Conservation (phyloP, 2,797 vertebrate species). For the Decapterus maruadsi region DNA sequence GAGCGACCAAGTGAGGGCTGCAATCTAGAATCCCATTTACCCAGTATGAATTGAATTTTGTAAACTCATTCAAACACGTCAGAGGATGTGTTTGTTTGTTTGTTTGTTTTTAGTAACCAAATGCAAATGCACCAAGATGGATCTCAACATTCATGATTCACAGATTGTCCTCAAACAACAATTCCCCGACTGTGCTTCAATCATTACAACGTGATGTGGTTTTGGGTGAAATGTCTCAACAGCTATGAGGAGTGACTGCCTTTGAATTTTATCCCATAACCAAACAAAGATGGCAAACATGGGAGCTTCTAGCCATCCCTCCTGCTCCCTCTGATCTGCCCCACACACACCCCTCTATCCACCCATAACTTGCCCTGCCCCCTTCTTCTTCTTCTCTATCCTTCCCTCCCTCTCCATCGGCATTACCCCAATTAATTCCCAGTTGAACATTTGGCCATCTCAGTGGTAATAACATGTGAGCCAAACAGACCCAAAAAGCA, state of each 20-base stretch:
- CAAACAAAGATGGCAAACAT: no score
- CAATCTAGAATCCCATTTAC: no score
- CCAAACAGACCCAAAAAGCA: slow-evolving; percentile 52
- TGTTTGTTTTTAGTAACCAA: no score
- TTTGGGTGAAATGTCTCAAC: no score
- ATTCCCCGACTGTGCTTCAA: no score
- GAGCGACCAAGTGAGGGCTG: no score
- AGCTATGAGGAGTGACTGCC: no score
- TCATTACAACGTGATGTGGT: no score
- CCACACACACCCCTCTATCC: slow-evolving; percentile 9
- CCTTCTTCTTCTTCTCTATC: background rate
- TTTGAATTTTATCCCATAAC: no score
- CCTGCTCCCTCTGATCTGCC: slow-evolving; percentile 5
- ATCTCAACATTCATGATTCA: no score
- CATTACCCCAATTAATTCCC: slow-evolving; percentile 56
- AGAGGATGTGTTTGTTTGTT: background rate
- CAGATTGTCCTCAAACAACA: no score
- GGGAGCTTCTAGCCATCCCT: background rate
- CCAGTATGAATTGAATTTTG: background rate
- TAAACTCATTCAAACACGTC: background rate
- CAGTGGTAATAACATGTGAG: slow-evolving; percentile 55
- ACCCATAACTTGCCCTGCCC: background rate
- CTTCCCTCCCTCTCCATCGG: slow-evolving; percentile 19
- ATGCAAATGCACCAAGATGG: no score
- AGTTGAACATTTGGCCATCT: slow-evolving; percentile 50